A percentile compares a stretch with the other conserved stretches of the same genome.
These are phyloP conservation scores for Pocillopora damicornis DNA, from an alignment of 64 coral and sea anemone species.

Conservation along the genomic window DNA sequence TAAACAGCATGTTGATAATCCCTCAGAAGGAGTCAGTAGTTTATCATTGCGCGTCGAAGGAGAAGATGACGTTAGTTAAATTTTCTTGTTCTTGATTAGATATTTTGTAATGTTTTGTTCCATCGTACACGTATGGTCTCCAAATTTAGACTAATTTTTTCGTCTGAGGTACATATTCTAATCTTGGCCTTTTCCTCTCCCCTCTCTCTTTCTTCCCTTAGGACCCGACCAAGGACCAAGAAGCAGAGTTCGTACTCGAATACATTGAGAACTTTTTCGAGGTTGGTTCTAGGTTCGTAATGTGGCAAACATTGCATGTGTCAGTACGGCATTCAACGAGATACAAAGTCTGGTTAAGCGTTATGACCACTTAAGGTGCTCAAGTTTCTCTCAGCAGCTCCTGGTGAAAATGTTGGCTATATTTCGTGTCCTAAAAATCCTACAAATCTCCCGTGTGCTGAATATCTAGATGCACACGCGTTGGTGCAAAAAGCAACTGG, in stretches of 20 bases:
- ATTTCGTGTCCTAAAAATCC: too few relatives aligned
- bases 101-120: neutral
- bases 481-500: too few relatives aligned
- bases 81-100: neutral
- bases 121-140: neutral
- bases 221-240: conserved; percentile 39
- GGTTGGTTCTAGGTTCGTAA: neutral
- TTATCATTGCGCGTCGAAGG: neutral
- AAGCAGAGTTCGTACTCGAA: conserved; percentile 25
- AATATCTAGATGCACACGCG: too few relatives aligned
- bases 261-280: conserved; percentile 42
- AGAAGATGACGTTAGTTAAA: conserved; percentile 18
- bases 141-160: neutral
- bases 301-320: neutral
- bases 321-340: too few relatives aligned
- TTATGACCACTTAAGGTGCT: too few relatives aligned
- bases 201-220: neutral
- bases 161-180: neutral
- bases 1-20: neutral
- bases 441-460: too few relatives aligned
- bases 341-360: too few relatives aligned
- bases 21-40: neutral
- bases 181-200: neutral
- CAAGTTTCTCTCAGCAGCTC: too few relatives aligned
- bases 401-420: too few relatives aligned